These are phyloP conservation scores for Metalampra italica DNA, from an alignment of 2,888 invertebrate genomes.

Conservation along the genomic window DNA sequence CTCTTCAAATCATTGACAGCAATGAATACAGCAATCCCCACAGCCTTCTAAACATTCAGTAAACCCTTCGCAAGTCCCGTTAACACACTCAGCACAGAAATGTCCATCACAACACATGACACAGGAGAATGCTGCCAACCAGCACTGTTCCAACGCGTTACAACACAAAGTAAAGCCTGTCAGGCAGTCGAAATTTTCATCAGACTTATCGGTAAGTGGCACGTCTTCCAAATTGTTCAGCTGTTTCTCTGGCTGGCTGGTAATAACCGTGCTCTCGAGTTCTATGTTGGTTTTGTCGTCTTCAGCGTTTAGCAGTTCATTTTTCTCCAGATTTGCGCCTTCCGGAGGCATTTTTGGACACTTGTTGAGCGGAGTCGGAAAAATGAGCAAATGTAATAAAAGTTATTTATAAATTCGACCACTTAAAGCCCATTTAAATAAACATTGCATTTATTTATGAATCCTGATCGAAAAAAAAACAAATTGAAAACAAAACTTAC, in stretches of 20 bases:
- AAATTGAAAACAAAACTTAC: not conserved
- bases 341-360: constrained; percentile 1
- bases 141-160: constrained; percentile 9
- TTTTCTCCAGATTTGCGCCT: not conserved
- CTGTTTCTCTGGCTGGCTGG: constrained; percentile 13
- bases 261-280: constrained; percentile 7
- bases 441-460: not conserved
- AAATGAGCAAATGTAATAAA: not conserved
- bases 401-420: no score
- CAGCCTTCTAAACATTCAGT: constrained; percentile 11
- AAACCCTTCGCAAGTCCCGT: constrained; percentile 9
- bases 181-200: constrained; percentile 7
- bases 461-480: not conserved
- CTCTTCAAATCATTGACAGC: constrained; percentile 1
- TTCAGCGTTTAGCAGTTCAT: not conserved
- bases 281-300: not conserved
- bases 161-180: constrained; percentile 9
- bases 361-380: not conserved
- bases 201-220: not conserved
- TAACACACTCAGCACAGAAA: constrained; percentile 6
- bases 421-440: no score
- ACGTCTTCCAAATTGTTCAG: constrained; percentile 5
- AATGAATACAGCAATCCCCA: constrained; percentile 12
- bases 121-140: constrained; percentile 5
- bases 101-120: constrained; percentile 3